Evolutionary conservation across 1,140 invertebrate species (phyloP).

Genomic region (Scaptomyza hsui): DNA sequence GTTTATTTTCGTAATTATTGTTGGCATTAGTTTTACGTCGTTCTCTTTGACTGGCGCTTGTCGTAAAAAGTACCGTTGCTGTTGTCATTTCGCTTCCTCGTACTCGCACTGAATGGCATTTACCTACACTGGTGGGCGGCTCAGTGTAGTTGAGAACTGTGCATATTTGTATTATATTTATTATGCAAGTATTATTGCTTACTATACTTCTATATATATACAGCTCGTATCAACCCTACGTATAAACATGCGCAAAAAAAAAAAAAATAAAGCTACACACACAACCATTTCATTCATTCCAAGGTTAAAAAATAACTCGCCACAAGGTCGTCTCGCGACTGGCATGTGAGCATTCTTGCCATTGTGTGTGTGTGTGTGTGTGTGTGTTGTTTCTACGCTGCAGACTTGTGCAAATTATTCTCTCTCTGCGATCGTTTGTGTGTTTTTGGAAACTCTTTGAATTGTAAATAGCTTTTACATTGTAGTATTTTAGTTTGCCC

Average conservation of each 20-base stretch:
- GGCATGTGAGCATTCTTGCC: conserved; percentile 44
- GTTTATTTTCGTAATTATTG: conserved; percentile 24
- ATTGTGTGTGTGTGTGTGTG: conserved; percentile 14
- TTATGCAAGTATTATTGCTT: no score
- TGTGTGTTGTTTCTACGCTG: conserved; percentile 49
- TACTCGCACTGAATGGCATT: conserved; percentile 35
- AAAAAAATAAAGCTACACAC: conserved; percentile 18
- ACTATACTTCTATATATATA: conserved; percentile 27
- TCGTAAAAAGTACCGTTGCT: conserved; percentile 44
- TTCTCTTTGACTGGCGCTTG: conserved; percentile 26
- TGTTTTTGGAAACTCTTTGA: conserved; percentile 7
- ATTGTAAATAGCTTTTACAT: conserved; percentile 9
- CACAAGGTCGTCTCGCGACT: conserved; percentile 70
- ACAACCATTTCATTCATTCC: conserved; percentile 60
- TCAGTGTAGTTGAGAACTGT: conserved; percentile 9
- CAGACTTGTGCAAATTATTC: conserved; percentile 58
- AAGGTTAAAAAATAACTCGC: conserved; percentile 82
- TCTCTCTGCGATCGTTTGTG: conserved; percentile 18
- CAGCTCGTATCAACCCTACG: conserved; percentile 37
- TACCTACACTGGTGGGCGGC: conserved; percentile 1
- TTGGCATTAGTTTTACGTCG: conserved; percentile 12
- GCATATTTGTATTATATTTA: conserved; percentile 39
- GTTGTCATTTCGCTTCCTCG: conserved; percentile 36
- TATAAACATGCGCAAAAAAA: conserved; percentile 10
- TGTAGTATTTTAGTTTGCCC: not conserved